Evolutionary conservation across 2,888 invertebrate genomes (phyloP), one percentile per base, ranked within the genome.

Genomic region (Trissonchulus latispiculum): DNA sequence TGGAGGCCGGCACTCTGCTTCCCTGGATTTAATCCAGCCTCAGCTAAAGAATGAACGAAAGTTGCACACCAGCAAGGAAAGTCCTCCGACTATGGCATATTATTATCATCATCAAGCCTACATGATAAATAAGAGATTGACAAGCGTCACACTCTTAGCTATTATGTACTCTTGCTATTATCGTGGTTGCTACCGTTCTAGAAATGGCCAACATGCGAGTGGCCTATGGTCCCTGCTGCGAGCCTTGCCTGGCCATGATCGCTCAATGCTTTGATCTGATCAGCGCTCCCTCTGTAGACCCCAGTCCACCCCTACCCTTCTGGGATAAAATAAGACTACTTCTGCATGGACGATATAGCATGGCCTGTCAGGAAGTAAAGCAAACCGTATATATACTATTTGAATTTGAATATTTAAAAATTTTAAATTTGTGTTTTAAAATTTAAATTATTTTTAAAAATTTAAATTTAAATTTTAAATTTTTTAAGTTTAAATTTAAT

Each of bases 211-310:
- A 90, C 77, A 92, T 89, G 82, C 90, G 91, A 81, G 92, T 95
- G 83, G 95, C 96, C 0, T 97, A 99, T 83, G 99, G 99, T 0
- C 95, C 97, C 0, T 97, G 97, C 84, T 99, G 99, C 99, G 99
- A 99, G 82, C 96, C 99, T 0, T 93, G 93, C 28, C 90, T 94
- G 73, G 92, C 94, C 0, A 82, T 82, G 81, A 79, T 81, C 28
- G 78, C 77, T 36, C 75, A 80, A 33, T 79, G 80, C 62, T 83
- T 81, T 80, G 79, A 80, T 72, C 77, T 77, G 64, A 80, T 88
- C 76, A 86, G 84, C 77, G 82, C 83, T 68, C 86, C 86, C 0
- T 94, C 95, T 0, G 87, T 90, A 74, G 96, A 96, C 86, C 97
- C 97, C 0, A 95, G 95, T 72, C 91, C 90, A 0, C 91, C 94